Percentiles rank a stretch among this genome's conserved stretches.
These are phyloP conservation scores for Xiphias gladius DNA, from an alignment of 2,113 vertebrate species.

Conservation along the genomic window DNA sequence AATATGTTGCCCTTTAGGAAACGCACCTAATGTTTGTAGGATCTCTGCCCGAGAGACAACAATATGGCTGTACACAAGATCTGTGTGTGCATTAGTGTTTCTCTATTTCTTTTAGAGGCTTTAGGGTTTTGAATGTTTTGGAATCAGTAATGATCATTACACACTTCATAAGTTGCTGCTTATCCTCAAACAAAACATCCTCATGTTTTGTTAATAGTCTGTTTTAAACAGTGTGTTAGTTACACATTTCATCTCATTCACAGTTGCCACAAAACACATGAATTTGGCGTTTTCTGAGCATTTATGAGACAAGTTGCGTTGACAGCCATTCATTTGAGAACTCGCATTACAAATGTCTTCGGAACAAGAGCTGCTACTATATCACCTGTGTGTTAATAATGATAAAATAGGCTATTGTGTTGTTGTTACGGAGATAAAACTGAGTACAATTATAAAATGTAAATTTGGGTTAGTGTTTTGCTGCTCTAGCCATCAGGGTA, in stretches of 20 bases:
- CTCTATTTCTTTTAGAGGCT: background rate
- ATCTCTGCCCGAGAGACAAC: constrained; percentile 16
- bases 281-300: background rate
- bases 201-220: constrained; percentile 12
- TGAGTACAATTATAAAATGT: background rate
- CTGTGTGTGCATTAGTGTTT: background rate
- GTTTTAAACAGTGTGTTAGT: constrained; percentile 23
- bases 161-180: constrained; percentile 26
- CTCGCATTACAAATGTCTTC: background rate
- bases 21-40: constrained; percentile 6
- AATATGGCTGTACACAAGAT: constrained; percentile 5
- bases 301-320: background rate
- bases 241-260: background rate
- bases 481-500: background rate
- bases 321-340: background rate
- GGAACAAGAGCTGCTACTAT: background rate
- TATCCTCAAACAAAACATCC: constrained; percentile 29
- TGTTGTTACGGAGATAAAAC: background rate
- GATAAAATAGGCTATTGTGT: background rate
- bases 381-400: background rate
- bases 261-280: background rate
- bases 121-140: constrained; percentile 10
- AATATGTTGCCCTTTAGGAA: constrained; percentile 3
- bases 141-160: constrained; percentile 27
- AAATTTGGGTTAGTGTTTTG: background rate